A percentile compares a stretch with the other conserved stretches of the same genome.
Conservation (phyloP, 1,140 invertebrate genomes). For the Lepidurus packardi region DNA sequence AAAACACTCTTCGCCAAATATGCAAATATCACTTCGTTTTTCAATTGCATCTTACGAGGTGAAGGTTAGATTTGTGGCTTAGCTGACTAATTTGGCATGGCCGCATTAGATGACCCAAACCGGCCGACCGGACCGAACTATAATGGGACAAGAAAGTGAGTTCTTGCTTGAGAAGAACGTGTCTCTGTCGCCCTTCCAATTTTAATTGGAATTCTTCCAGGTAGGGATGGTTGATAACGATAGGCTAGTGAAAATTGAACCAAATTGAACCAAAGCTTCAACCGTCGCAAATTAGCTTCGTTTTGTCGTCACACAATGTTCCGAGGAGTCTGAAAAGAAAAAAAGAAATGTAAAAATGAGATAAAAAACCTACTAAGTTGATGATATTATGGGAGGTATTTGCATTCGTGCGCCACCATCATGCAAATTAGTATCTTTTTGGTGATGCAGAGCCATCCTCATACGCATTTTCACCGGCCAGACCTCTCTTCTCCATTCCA, state of each 20-base stretch:
- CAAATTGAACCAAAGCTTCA: too few species aligned
- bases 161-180: neutral
- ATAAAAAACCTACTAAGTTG: neutral
- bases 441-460: neutral
- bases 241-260: too few species aligned
- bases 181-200: neutral
- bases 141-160: slow-evolving; percentile 1
- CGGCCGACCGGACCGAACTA: neutral
- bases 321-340: too few species aligned
- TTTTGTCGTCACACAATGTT: too few species aligned
- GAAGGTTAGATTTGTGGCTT: too few species aligned
- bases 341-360: too few species aligned
- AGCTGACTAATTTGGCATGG: neutral
- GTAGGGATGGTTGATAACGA: too few species aligned
- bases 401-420: neutral
- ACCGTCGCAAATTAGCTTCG: too few species aligned
- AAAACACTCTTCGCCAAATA: neutral
- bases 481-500: neutral
- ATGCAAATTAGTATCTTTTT: slow-evolving; percentile 2
- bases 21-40: neutral
- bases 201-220: too few species aligned
- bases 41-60: neutral
- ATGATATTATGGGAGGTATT: neutral
- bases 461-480: neutral
- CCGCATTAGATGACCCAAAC: neutral